Evolutionary conservation across 2,113 vertebrate species (phyloP), one percentile per base, ranked within the genome.

Genomic region (Hyaena hyaena): DNA sequence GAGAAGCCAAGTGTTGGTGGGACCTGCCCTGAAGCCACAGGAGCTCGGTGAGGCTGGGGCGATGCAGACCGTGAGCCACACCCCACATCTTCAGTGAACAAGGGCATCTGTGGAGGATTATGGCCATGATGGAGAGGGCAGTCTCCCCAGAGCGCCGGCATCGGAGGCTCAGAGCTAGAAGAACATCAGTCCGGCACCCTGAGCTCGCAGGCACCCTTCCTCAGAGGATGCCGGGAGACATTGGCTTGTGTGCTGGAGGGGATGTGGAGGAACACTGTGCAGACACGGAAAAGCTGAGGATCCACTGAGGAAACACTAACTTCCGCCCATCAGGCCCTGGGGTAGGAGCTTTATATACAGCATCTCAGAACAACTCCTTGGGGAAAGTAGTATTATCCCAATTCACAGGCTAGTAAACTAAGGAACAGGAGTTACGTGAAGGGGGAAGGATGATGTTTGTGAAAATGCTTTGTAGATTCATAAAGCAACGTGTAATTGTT

Each of bases 21-120:
- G 11, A 15, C 21, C 19, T 21, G 6, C 9, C 31, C 12, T 48
- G 31, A 48, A 55, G 23, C 28, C 82, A 23, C 58, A 86, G 87
- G 21, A 21, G 21, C 45, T 45, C 0, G 0, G n/a, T 12, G n/a
- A 50, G 55, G 24, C 33, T 17, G 7, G 12, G 33, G 7, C 10
- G 14, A 10, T 16, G 28, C 10, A 1, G 7, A 28, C 50, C 5
- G 10, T 24, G 45, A n/a, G 69, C 26, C 28, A 21, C 7, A 23
- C 7, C 2, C 8, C 17, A 39, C 45, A 19, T 48, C 26, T 11
- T 43, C 68, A 35, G 53, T 31, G 65, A 63, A 28, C 10, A 23
- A 77, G 31, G 58, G 23, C 8, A 6, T 39, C 24, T 26, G 12
- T 1, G 5, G 89, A 39, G 65, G 65, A 48, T 1, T 11, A 2